phyloP scores from a whole-genome alignment of 2,888 invertebrate species.

The Coecobrya sp. region DNA sequence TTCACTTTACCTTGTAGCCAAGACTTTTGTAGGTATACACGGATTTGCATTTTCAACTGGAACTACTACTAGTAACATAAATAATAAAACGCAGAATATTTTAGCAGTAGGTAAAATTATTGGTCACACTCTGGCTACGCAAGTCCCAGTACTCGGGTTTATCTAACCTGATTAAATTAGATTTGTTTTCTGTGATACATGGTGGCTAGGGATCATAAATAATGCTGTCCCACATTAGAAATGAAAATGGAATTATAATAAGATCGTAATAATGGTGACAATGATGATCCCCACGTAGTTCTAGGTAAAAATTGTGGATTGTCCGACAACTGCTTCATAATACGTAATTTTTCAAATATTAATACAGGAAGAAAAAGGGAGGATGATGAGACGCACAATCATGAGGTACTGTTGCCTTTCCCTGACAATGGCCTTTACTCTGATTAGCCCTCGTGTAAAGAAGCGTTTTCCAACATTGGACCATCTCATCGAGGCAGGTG shows the following conservation, averaged over 20 bases:
- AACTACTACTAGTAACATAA: not conserved
- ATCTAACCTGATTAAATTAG: not conserved
- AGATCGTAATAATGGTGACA: not conserved
- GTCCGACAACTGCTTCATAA: not conserved
- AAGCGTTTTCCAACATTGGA: conserved; percentile 95
- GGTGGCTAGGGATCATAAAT: conserved; percentile 21
- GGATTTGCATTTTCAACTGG: conserved; percentile 3
- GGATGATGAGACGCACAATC: conserved; percentile 94
- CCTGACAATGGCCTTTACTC: conserved; percentile 95
- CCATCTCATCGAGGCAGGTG: conserved; percentile 93
- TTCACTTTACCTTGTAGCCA: too few relatives aligned
- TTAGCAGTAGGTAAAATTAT: not conserved
- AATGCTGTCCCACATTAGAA: not conserved
- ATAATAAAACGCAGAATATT: not conserved
- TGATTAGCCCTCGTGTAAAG: conserved; percentile 95
- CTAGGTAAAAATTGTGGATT: not conserved
- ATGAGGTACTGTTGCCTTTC: conserved; percentile 95
- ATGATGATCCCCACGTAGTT: not conserved
- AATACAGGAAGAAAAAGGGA: conserved; percentile 93
- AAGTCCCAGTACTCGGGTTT: not conserved
- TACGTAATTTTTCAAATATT: too few relatives aligned
- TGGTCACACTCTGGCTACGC: not conserved
- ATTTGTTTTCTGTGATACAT: not conserved
- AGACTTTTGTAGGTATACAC: not conserved
- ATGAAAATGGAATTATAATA: not conserved